Conservation (phyloP, 2,113 vertebrate genomes). For the Albula glossodonta region DNA sequence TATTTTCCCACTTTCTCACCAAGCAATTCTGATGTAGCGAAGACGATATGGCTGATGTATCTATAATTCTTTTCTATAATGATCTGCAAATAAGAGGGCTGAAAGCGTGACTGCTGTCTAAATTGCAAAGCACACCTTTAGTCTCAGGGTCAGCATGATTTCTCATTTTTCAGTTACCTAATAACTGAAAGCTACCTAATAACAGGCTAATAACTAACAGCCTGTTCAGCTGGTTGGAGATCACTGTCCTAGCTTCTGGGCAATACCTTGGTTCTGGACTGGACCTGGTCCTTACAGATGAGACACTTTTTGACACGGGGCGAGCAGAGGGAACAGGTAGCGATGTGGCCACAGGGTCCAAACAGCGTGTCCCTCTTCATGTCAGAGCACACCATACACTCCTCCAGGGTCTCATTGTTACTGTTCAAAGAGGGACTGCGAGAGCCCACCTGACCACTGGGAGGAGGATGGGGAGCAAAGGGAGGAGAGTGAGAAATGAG, state of each 20-base stretch:
- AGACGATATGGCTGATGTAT: not conserved
- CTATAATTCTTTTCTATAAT: no score
- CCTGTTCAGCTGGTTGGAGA: not conserved
- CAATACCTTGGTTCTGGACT: constrained; percentile 95
- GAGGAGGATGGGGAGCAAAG: constrained; percentile 20
- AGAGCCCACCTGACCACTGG: constrained; percentile 92
- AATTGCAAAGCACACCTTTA: no score
- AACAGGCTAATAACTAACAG: no score
- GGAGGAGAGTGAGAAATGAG: not conserved
- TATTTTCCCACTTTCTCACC: not conserved
- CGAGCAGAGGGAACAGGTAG: constrained; percentile 97
- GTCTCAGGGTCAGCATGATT: no score
- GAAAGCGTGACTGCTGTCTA: no score
- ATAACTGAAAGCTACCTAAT: no score
- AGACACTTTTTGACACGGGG: constrained; percentile 98
- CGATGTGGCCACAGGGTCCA: constrained; percentile 97
- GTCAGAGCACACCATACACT: constrained; percentile 99
- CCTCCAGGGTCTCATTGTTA: constrained; percentile 95
- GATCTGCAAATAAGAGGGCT: not conserved
- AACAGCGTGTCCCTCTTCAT: constrained; percentile 98
- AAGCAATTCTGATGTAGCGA: not conserved
- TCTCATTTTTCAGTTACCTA: no score
- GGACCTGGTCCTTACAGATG: constrained; percentile 98
- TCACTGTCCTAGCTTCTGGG: not conserved
- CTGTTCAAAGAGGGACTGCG: constrained; percentile 94